These are phyloP conservation scores for Phalanger gymnotis DNA, from an alignment of 2,797 vertebrate genomes.

Conservation along the genomic window DNA sequence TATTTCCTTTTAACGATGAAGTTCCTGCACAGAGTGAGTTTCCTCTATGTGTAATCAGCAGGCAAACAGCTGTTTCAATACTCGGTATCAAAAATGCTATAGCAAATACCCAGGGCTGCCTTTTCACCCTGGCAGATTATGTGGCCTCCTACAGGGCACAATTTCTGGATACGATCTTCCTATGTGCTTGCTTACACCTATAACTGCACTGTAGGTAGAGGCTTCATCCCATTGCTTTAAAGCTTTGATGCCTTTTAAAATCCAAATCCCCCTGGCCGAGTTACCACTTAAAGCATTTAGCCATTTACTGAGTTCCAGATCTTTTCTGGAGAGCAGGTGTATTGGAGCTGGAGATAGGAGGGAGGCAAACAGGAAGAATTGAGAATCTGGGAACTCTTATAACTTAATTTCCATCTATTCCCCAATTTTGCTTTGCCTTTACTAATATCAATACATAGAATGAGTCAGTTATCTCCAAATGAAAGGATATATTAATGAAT, in stretches of 20 bases:
- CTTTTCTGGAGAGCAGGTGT: neutral
- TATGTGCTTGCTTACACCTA: neutral
- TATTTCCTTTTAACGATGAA: neutral
- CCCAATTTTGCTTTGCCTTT: slow-evolving; percentile 8
- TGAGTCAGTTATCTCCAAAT: neutral
- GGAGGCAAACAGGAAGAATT: neutral
- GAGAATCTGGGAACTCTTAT: neutral
- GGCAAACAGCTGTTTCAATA: neutral
- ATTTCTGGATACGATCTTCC: neutral
- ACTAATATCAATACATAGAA: neutral
- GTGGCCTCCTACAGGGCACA: neutral
- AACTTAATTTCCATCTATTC: slow-evolving; percentile 50
- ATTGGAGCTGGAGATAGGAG: neutral
- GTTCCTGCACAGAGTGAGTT: neutral
- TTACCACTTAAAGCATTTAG: neutral
- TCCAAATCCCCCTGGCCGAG: neutral
- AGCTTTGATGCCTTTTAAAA: neutral
- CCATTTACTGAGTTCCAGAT: neutral
- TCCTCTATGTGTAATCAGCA: neutral
- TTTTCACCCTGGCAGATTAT: neutral
- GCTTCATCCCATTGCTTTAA: neutral
- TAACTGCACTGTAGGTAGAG: neutral
- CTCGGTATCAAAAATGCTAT: neutral
- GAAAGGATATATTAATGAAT: slow-evolving; percentile 42
- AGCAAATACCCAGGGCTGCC: neutral